Conservation (phyloP, 1,140 invertebrate genomes). For the Camponotus vicinus region DNA sequence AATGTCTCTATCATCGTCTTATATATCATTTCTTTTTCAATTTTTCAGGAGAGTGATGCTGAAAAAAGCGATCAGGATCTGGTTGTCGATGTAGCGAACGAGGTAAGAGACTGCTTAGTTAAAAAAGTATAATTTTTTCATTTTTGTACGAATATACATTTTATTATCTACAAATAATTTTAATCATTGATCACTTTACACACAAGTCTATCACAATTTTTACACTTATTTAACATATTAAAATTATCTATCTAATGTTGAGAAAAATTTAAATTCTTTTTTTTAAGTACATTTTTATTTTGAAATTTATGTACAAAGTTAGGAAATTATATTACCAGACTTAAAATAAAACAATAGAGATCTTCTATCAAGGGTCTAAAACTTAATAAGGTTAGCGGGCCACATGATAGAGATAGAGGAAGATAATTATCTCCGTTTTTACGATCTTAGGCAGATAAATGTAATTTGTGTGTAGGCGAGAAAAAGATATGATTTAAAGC, state of each 20-base stretch:
- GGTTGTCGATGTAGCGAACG: slow-evolving; percentile 96
- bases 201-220: not conserved
- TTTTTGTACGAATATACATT: not conserved
- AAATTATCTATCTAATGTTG: not conserved
- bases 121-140: not conserved
- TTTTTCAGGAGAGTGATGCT: slow-evolving; percentile 91
- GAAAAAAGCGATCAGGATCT: slow-evolving; percentile 95
- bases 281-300: slow-evolving; percentile 3
- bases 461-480: no score
- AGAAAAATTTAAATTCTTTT: not conserved
- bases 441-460: no score
- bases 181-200: not conserved
- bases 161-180: not conserved
- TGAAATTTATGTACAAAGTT: not conserved
- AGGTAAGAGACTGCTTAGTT: slow-evolving; percentile 86
- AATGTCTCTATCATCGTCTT: slow-evolving; percentile 19
- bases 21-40: slow-evolving; percentile 10
- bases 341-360: no score
- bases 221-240: not conserved
- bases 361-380: no score
- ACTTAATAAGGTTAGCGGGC: no score
- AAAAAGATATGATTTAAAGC: no score
- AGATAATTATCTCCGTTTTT: no score
- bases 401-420: no score
- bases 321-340: no score